Conservation (phyloP, 2,888 invertebrate species). For the Melieria crassipennis region DNA sequence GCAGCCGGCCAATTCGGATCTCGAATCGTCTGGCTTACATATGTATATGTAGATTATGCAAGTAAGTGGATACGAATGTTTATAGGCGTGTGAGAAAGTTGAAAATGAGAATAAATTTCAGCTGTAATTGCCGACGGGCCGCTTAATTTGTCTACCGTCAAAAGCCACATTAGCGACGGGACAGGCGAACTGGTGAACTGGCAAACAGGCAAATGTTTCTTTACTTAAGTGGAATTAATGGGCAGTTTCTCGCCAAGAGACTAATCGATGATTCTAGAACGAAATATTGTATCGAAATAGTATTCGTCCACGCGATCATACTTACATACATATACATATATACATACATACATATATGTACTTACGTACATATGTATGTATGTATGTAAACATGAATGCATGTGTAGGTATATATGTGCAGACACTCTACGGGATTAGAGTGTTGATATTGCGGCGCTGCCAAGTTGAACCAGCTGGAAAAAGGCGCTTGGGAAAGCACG, state of each 20-base stretch:
- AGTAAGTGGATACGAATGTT: not conserved
- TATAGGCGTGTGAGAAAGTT: not conserved
- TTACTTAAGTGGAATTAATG: constrained; percentile 12
- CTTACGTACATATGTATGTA: not conserved
- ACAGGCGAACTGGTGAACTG: too few relatives aligned
- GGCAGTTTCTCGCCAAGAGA: not conserved
- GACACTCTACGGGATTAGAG: not conserved
- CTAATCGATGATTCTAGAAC: constrained; percentile 5
- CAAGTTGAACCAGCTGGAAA: not conserved
- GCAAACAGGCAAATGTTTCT: too few relatives aligned
- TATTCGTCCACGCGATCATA: not conserved
- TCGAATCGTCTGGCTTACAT: not conserved
- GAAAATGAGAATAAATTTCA: too few relatives aligned
- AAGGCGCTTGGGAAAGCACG: too few relatives aligned
- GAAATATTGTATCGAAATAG: not conserved
- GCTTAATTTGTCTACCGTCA: too few relatives aligned
- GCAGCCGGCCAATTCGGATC: not conserved
- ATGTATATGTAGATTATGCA: not conserved
- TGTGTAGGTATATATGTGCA: not conserved
- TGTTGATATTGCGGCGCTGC: not conserved
- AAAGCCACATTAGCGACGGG: too few relatives aligned
- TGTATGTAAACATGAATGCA: constrained; percentile 14
- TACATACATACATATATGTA: not conserved
- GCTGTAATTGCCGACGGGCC: too few relatives aligned
- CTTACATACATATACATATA: not conserved